Evolutionary conservation across 2,888 invertebrate species (phyloP).

Genomic region (Diarsia mendica): DNA sequence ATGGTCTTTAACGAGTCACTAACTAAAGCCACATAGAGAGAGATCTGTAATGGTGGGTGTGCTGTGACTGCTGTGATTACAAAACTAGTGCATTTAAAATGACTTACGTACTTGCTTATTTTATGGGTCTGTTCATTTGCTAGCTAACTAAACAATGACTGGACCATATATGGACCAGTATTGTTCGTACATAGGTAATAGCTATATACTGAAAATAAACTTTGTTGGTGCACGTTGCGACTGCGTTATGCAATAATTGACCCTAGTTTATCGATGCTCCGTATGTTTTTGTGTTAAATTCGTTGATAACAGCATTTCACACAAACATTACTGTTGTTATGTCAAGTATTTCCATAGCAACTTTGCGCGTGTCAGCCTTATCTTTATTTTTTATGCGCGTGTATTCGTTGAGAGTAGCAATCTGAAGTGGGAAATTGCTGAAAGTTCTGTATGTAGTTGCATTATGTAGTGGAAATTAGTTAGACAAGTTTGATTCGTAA

Average conservation of each 20-base stretch:
- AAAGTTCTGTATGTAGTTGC: constrained; percentile 19
- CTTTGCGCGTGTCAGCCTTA: constrained; percentile 42
- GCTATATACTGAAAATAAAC: constrained; percentile 13
- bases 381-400: constrained; percentile 26
- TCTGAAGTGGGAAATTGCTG: constrained; percentile 3
- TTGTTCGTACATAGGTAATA: neutral
- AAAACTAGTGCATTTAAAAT: constrained; percentile 4
- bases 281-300: constrained; percentile 57
- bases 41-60: constrained; percentile 2
- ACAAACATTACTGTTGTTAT: constrained; percentile 46
- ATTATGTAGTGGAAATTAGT: neutral
- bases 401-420: constrained; percentile 28
- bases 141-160: neutral
- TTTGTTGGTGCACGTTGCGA: constrained; percentile 19
- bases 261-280: constrained; percentile 51
- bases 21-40: constrained; percentile 8
- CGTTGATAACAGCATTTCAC: constrained; percentile 44
- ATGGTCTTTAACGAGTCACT: constrained; percentile 22
- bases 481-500: neutral
- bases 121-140: constrained; percentile 1
- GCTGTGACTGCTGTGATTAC: constrained; percentile 1
- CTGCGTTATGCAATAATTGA: constrained; percentile 55
- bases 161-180: neutral
- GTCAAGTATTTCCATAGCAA: constrained; percentile 51
- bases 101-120: constrained; percentile 5